A percentile compares a stretch with the other conserved stretches of the same genome.
Conservation (phyloP, 2,113 vertebrate species). For the Vidua macroura region DNA sequence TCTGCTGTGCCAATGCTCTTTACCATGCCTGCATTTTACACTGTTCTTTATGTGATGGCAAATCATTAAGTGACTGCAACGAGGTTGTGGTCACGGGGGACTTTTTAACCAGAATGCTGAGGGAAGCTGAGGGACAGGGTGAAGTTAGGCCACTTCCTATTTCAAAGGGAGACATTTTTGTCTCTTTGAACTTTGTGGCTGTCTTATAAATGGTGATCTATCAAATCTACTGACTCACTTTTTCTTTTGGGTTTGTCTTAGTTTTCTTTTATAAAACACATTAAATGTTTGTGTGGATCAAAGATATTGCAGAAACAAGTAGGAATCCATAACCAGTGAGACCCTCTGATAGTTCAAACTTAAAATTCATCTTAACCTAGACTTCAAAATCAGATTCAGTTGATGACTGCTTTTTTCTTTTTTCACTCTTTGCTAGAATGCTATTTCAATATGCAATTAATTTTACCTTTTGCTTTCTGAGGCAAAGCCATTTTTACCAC, state of each 20-base stretch:
- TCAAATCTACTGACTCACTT: neutral
- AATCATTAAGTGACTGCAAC: neutral
- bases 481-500: neutral
- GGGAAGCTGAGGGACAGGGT: neutral
- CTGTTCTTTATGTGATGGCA: neutral
- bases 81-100: accelerated
- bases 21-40: neutral
- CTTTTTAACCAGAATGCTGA: neutral
- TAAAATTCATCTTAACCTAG: neutral
- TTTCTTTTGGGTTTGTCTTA: neutral
- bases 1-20: neutral
- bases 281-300: neutral
- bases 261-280: neutral
- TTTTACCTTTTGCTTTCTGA: neutral
- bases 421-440: neutral
- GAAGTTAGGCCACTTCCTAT: neutral
- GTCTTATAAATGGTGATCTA: neutral
- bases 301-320: neutral
- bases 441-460: neutral
- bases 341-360: neutral
- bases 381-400: neutral
- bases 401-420: neutral
- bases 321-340: neutral
- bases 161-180: neutral
- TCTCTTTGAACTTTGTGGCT: neutral